Percentiles rank a stretch among this genome's conserved stretches.
phyloP scores from a whole-genome alignment of 2,797 vertebrate genomes.

The Toxotes lorentzi region DNA sequence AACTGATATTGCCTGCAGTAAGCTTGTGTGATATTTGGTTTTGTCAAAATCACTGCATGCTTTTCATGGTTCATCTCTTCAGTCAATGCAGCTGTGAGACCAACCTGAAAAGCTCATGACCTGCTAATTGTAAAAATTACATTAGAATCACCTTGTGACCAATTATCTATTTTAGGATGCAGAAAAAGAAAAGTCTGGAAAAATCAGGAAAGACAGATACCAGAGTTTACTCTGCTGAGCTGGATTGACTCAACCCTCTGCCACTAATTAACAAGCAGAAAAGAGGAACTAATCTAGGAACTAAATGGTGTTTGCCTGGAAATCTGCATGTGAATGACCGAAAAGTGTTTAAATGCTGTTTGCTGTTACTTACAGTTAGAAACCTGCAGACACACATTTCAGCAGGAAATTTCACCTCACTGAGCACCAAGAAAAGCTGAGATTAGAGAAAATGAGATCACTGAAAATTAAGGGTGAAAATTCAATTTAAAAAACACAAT shows the following conservation, averaged over 20 bases:
- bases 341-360: background rate
- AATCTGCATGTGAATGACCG: background rate
- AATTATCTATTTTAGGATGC: conserved; percentile 7
- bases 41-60: background rate
- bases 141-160: background rate
- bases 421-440: conserved; percentile 11
- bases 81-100: background rate
- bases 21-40: background rate
- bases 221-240: conserved; percentile 11
- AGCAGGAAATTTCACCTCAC: background rate
- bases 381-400: background rate
- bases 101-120: conserved; percentile 1
- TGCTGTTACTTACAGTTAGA: background rate
- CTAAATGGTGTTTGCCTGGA: conserved; percentile 28
- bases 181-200: background rate
- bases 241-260: conserved; percentile 15
- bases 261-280: conserved; percentile 42
- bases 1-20: background rate
- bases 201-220: background rate
- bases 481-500: conserved; percentile 7
- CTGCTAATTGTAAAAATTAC: conserved; percentile 9
- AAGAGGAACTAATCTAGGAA: conserved; percentile 39
- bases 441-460: background rate
- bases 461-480: background rate
- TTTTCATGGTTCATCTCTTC: conserved; percentile 9